A percentile compares a stretch with the other conserved stretches of the same genome.
Evolutionary conservation across 2,113 vertebrate genomes (phyloP).

Genomic region (Amphiprion percula): DNA sequence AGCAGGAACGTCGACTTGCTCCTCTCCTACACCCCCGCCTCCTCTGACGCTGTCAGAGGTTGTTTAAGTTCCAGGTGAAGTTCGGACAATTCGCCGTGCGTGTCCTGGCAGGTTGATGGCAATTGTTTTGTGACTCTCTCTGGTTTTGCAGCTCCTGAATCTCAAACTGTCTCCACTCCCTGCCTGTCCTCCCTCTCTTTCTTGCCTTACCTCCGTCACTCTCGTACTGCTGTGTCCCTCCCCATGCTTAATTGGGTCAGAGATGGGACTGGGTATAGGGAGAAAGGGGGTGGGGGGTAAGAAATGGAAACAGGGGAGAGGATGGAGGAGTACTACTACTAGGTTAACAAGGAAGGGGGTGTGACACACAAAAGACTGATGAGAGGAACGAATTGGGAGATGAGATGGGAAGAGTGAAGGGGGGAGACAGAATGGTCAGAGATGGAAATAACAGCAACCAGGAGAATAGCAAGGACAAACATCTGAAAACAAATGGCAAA

Average conservation of each 20-base stretch:
- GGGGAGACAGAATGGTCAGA: constrained; percentile 19
- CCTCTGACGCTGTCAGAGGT: constrained; percentile 66
- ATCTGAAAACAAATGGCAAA: constrained; percentile 17
- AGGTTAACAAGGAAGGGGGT: constrained; percentile 29
- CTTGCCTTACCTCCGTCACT: constrained; percentile 58
- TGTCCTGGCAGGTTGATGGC: constrained; percentile 57
- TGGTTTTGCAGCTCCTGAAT: constrained; percentile 56
- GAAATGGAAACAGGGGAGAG: constrained; percentile 40
- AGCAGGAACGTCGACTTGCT: constrained; percentile 60
- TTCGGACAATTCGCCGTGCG: constrained; percentile 61
- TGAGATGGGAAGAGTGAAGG: constrained; percentile 23
- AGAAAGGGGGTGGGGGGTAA: constrained; percentile 16
- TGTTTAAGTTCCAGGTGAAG: constrained; percentile 75
- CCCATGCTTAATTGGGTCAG: constrained; percentile 83
- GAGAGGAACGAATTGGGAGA: constrained; percentile 29
- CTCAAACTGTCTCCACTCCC: constrained; percentile 64
- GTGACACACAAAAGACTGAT: constrained; percentile 5
- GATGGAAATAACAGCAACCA: constrained; percentile 3
- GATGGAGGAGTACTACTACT: constrained; percentile 47
- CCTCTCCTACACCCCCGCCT: constrained; percentile 50
- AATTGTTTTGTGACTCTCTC: constrained; percentile 62
- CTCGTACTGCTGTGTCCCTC: constrained; percentile 69
- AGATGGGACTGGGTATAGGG: constrained; percentile 67
- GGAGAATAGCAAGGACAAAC: constrained; percentile 12
- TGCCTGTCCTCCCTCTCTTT: constrained; percentile 60